Evolutionary conservation across 2,888 invertebrate genomes (phyloP).

Genomic region (Cosmia pyralina): DNA sequence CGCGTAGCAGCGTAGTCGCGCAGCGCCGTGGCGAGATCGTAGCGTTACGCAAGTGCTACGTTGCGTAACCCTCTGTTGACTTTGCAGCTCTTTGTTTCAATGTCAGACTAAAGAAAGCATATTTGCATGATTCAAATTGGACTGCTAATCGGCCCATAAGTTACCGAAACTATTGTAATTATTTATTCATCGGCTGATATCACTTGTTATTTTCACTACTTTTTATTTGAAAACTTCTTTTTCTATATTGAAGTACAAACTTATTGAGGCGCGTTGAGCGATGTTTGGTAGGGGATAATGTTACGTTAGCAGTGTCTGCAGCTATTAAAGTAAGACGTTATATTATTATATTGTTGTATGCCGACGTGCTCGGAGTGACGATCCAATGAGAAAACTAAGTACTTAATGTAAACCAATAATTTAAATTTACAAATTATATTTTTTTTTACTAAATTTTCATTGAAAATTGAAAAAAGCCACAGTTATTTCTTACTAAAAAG

Average conservation of each 20-base stretch:
- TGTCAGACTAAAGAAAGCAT: slow-evolving; percentile 49
- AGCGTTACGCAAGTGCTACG: slow-evolving; percentile 65
- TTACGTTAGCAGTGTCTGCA: too few species aligned
- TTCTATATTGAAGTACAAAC: neutral
- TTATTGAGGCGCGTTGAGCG: too few species aligned
- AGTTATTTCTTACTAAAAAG: too few species aligned
- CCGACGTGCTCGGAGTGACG: too few species aligned
- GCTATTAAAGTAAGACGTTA: too few species aligned
- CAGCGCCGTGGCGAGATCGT: slow-evolving; percentile 40
- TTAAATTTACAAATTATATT: too few species aligned
- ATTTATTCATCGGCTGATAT: neutral
- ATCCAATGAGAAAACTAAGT: too few species aligned
- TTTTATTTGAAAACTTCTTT: neutral
- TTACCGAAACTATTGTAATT: neutral
- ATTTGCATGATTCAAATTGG: slow-evolving; percentile 41
- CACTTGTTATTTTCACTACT: neutral
- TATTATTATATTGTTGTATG: too few species aligned
- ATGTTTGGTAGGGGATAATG: too few species aligned
- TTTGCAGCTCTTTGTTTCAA: slow-evolving; percentile 60
- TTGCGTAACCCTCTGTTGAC: slow-evolving; percentile 67
- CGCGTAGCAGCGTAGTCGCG: slow-evolving; percentile 50
- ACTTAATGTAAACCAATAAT: too few species aligned
- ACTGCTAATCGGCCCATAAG: slow-evolving; percentile 13
- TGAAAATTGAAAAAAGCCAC: too few species aligned
- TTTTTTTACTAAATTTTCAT: too few species aligned